Evolutionary conservation across 2,888 invertebrate genomes (phyloP).

Genomic region (Drymonia ruficornis): DNA sequence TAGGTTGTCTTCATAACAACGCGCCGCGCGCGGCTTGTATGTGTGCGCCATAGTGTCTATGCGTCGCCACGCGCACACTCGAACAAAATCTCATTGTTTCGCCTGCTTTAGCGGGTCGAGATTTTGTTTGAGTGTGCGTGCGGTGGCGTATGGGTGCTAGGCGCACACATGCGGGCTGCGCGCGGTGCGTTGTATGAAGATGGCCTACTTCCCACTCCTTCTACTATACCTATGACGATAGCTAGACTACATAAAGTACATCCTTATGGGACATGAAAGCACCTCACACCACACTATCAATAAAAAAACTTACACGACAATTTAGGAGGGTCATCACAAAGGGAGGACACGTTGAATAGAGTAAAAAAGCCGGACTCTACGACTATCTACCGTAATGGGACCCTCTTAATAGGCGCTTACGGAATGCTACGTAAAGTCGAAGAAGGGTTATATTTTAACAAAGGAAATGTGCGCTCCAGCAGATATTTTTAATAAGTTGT

Average conservation of each 20-base stretch:
- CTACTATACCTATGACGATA: too few species aligned
- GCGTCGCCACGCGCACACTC: too few species aligned
- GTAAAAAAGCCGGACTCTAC: slow-evolving; percentile 17
- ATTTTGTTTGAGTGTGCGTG: too few species aligned
- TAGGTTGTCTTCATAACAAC: too few species aligned
- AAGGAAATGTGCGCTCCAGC: not conserved
- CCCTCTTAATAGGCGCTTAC: slow-evolving; percentile 35
- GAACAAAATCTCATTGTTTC: too few species aligned
- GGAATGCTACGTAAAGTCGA: slow-evolving; percentile 20
- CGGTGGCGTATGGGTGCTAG: too few species aligned
- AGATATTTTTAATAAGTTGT: not conserved
- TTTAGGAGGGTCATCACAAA: slow-evolving; percentile 30
- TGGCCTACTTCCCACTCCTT: too few species aligned
- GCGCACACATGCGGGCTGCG: too few species aligned
- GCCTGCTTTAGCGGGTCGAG: too few species aligned
- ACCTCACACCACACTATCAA: slow-evolving; percentile 20
- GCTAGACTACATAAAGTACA: not conserved
- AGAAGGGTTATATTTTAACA: slow-evolving; percentile 19
- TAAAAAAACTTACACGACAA: slow-evolving; percentile 28
- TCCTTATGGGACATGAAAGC: slow-evolving; percentile 5
- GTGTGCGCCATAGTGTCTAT: too few species aligned
- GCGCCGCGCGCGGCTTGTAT: too few species aligned
- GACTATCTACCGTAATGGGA: slow-evolving; percentile 31
- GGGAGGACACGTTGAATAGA: slow-evolving; percentile 11
- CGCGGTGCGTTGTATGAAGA: too few species aligned